Evolutionary conservation across 2,113 vertebrate species (phyloP), one percentile per base, ranked within the genome.

Genomic region (Plecturocebus donacophilus): DNA sequence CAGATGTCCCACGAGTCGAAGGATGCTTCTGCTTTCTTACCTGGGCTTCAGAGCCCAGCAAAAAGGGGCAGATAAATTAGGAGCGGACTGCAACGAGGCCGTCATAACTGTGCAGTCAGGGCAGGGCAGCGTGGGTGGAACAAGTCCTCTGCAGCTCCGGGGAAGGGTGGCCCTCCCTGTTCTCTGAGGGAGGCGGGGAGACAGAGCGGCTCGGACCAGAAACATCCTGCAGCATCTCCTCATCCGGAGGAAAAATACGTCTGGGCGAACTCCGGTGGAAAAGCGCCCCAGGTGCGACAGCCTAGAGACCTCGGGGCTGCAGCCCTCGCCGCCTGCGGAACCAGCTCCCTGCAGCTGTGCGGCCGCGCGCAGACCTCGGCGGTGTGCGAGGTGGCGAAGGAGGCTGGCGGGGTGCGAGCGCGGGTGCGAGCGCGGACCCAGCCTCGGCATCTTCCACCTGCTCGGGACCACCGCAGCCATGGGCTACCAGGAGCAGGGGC

Each of bases 401-500:
- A 90, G 40, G 25, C 32, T 71, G 45, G 35, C 32, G 8, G 0
- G 8, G 30, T 12, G 5, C 13, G 47, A 54, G 47, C 2, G 0
- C 3, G 42, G 42, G 42, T 42, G 42, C 42, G 42, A 42, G 42
- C 42, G n/a, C 42, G 42, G 42, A 4, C n/a, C 38, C 38, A 5
- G 27, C 16, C n/a, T 20, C 5, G 35, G 20, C 30, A 7, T 20
- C 10, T 70, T 40, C 27, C 54, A 25, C 30, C 61, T 40, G 66
- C 80, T 4, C 30, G 19, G 66, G 76, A 82, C 42, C 23, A 5
- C 5, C 6, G 2, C 71, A 58, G 86, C 86, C 71, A 98, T 98
- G 97, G 76, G 92, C 58, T 96, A 90, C 95, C 96, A 87, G 79
- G 91, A 32, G 3, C 93, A 76, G 42, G 68, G 20, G 19, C 83